A percentile compares a stretch with the other conserved stretches of the same genome.
Evolutionary conservation across 1,140 invertebrate genomes (phyloP).

Genomic region (Maniola jurtina): DNA sequence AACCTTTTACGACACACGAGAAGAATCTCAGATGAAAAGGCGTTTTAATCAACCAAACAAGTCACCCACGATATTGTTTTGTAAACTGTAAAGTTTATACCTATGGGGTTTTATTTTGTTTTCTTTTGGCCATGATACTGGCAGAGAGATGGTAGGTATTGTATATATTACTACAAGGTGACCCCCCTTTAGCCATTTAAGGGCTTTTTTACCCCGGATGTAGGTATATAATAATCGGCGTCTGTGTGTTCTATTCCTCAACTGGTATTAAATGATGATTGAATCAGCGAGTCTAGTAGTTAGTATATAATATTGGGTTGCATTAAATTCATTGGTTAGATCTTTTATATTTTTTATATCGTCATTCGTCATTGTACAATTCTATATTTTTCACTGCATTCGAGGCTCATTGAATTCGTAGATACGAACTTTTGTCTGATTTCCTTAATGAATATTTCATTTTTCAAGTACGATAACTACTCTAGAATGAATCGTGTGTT

Average conservation of each 20-base stretch:
- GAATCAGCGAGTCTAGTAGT: background rate
- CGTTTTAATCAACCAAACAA: conserved; percentile 5
- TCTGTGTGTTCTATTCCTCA: too few relatives aligned
- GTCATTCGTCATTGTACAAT: too few relatives aligned
- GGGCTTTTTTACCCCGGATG: too few relatives aligned
- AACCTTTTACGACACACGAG: background rate
- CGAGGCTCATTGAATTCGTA: background rate
- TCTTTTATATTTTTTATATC: background rate
- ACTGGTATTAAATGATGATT: background rate
- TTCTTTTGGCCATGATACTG: background rate
- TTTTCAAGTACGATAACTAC: background rate
- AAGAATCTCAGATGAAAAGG: background rate
- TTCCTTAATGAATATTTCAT: background rate
- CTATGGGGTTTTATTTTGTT: background rate
- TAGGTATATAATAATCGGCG: too few relatives aligned
- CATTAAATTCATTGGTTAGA: background rate
- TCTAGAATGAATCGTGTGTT: too few relatives aligned
- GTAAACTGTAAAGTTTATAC: conserved; percentile 10
- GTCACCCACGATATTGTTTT: conserved; percentile 1
- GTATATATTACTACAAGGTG: too few relatives aligned
- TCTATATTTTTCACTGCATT: background rate
- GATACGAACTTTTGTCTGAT: background rate
- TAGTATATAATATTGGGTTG: background rate
- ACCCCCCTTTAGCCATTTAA: too few relatives aligned
- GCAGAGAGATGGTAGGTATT: too few relatives aligned